These are phyloP conservation scores for Halcyon badia DNA, from an alignment of 2,797 vertebrate species.

Conservation along the genomic window DNA sequence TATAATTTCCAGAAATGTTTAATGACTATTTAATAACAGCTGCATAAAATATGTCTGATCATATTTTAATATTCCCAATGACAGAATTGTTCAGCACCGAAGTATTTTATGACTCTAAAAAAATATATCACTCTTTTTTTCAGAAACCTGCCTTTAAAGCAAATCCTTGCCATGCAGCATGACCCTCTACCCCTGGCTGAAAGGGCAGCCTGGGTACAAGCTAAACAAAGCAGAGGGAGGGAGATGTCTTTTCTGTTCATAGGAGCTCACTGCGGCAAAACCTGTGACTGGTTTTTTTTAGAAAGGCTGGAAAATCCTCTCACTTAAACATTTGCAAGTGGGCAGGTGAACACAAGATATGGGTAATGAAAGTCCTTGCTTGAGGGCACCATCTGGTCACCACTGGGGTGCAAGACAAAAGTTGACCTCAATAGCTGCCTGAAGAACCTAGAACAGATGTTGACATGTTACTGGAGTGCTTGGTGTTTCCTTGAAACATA, in stretches of 20 bases:
- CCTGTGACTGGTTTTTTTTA: not conserved
- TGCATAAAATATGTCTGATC: constrained; percentile 43
- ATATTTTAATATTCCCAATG: constrained; percentile 24
- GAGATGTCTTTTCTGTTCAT: not conserved
- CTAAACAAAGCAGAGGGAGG: not conserved
- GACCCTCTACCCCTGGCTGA: not conserved
- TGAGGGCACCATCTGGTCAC: not conserved
- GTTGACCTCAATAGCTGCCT: rapidly evolving
- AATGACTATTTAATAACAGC: constrained; percentile 61
- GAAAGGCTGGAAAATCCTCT: not conserved
- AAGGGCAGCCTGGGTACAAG: not conserved
- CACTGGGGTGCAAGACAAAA: not conserved
- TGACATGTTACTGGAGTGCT: not conserved
- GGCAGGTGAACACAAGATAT: not conserved
- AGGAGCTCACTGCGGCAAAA: not conserved
- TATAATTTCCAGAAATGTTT: constrained; percentile 39
- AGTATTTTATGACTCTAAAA: not conserved
- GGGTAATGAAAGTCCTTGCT: not conserved
- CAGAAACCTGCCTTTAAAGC: not conserved
- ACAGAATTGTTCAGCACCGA: not conserved
- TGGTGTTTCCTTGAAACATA: not conserved
- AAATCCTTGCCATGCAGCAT: not conserved
- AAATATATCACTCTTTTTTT: not conserved
- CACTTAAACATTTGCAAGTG: not conserved
- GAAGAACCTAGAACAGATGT: not conserved